phyloP scores from a whole-genome alignment of 2,797 vertebrate genomes.

The Salarias fasciatus region DNA sequence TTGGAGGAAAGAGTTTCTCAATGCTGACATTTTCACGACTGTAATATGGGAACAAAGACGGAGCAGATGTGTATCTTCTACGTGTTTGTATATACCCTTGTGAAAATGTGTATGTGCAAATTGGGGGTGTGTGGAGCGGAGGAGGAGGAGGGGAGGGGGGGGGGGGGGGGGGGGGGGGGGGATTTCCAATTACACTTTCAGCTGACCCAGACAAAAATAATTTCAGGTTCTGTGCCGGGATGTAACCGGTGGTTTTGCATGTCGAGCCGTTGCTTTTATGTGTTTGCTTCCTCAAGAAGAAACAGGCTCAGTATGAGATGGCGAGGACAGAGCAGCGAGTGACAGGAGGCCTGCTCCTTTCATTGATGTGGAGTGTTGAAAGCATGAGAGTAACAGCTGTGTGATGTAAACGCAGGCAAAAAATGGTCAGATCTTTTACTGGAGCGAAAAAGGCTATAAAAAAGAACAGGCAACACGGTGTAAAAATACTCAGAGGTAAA shows the following conservation, averaged over 20 bases:
- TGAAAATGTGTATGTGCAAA: constrained; percentile 38
- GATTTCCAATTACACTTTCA: constrained; percentile 46
- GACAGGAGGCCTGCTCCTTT: constrained; percentile 41
- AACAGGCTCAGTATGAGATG: constrained; percentile 36
- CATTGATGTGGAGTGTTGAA: constrained; percentile 50
- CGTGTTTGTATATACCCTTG: constrained; percentile 14
- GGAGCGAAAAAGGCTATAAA: constrained; percentile 9
- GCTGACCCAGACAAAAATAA: constrained; percentile 62
- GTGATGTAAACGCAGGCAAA: constrained; percentile 16
- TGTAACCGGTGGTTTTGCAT: constrained; percentile 48
- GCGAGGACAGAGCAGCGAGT: constrained; percentile 38
- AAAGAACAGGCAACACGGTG: neutral
- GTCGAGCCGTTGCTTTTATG: constrained; percentile 38
- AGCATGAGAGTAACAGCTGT: constrained; percentile 56
- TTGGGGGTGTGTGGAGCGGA: too few species aligned
- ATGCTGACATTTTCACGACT: constrained; percentile 48
- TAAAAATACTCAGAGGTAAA: neutral
- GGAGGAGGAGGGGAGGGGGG: too few species aligned
- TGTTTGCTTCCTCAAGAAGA: constrained; percentile 37
- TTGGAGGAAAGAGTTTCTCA: constrained; percentile 46
- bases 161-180: neutral
- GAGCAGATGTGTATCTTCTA: constrained; percentile 67
- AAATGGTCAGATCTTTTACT: constrained; percentile 4
- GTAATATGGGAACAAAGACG: constrained; percentile 65
- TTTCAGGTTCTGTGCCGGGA: constrained; percentile 48